Percentiles rank a stretch among this genome's conserved stretches.
Conservation (phyloP, 1,140 invertebrate genomes). For the Drosophila pseudoobscura region DNA sequence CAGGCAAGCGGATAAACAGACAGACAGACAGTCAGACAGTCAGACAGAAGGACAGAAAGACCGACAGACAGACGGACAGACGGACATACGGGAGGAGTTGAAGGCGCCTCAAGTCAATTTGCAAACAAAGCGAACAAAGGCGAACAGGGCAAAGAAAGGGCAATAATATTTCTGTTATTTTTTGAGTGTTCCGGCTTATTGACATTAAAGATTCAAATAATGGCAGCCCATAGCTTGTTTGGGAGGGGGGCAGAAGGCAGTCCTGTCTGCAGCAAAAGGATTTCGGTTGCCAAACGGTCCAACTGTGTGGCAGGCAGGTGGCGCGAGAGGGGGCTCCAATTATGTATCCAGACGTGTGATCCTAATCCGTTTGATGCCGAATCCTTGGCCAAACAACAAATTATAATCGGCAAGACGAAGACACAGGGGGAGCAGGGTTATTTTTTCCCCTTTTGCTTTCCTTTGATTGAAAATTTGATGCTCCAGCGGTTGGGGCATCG, state of each 20-base stretch:
- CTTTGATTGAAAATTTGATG: no score
- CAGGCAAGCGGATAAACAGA: conserved; percentile 11
- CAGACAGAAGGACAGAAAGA: neutral
- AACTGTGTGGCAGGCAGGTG: no score
- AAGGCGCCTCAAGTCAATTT: conserved; percentile 50
- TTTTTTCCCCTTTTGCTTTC: no score
- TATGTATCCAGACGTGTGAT: conserved; percentile 59
- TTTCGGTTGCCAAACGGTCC: conserved; percentile 65
- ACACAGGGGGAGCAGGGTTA: conserved; percentile 7
- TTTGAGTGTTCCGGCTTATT: conserved; percentile 50
- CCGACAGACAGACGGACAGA: neutral
- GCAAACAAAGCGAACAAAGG: conserved; percentile 10
- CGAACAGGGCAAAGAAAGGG: neutral
- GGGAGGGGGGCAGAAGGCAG: conserved; percentile 4
- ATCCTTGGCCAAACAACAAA: conserved; percentile 61
- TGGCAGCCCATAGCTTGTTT: conserved; percentile 11
- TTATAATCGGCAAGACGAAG: conserved; percentile 58
- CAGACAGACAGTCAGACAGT: neutral
- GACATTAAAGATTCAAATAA: conserved; percentile 79
- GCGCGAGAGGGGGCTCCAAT: conserved; percentile 48
- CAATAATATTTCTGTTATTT: conserved; percentile 36
- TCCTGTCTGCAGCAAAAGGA: conserved; percentile 55
- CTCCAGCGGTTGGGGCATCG: no score
- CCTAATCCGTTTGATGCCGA: conserved; percentile 64
- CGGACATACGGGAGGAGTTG: neutral